Evolutionary conservation across 2,113 vertebrate genomes (phyloP).

Genomic region (Hippocampus mohnikei): DNA sequence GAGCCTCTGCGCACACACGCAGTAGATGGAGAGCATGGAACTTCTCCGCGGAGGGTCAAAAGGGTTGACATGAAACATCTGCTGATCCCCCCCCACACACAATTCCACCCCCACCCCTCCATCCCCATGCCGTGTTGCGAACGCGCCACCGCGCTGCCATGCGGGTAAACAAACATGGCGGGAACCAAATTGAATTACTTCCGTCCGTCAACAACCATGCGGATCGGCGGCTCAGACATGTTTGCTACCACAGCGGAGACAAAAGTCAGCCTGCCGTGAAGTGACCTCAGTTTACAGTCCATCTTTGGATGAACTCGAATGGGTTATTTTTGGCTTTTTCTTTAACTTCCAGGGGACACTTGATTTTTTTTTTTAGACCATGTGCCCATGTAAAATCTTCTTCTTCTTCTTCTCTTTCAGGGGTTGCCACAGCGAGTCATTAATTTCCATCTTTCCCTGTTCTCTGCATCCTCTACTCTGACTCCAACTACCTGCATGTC

Average conservation of each 20-base stretch:
- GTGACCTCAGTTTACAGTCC: not conserved
- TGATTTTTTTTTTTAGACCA: not conserved
- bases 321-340: not conserved
- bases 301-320: not conserved
- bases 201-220: constrained; percentile 33
- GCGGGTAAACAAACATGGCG: constrained; percentile 55
- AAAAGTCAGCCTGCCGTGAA: constrained; percentile 26
- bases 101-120: too few species aligned
- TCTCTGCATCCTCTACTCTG: too few species aligned
- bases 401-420: too few species aligned
- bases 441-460: too few species aligned
- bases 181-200: constrained; percentile 58
- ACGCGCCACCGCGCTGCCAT: constrained; percentile 43
- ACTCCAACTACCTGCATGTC: too few species aligned
- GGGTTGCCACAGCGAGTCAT: too few species aligned
- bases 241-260: constrained; percentile 40
- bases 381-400: not conserved
- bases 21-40: constrained; percentile 47
- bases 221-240: constrained; percentile 33
- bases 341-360: not conserved
- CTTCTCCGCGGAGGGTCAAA: constrained; percentile 33
- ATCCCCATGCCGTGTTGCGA: constrained; percentile 28
- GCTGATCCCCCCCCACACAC: constrained; percentile 33
- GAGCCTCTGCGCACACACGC: constrained; percentile 31
- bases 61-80: constrained; percentile 57